phyloP scores from a whole-genome alignment of 2,113 vertebrate species.

The Caranx melampygus region DNA sequence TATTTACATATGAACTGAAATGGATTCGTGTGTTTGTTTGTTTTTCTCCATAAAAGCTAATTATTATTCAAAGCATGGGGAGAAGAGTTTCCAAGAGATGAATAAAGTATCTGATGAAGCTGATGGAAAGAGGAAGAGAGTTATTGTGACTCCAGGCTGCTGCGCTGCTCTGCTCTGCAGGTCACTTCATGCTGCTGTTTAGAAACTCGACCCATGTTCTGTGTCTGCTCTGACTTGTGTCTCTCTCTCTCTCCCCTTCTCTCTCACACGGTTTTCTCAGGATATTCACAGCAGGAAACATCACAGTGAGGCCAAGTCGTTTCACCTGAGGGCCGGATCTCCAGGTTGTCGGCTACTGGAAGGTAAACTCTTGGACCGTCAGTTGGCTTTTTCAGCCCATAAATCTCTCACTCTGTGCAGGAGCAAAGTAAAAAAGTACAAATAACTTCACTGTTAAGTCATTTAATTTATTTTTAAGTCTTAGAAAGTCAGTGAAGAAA shows the following conservation, averaged over 20 bases:
- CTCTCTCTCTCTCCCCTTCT: neutral
- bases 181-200: constrained; percentile 21
- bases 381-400: neutral
- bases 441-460: neutral
- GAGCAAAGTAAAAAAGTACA: neutral
- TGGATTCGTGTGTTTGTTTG: constrained; percentile 35
- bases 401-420: neutral
- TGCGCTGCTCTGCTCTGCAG: neutral
- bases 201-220: constrained; percentile 14
- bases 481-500: neutral
- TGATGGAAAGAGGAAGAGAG: constrained; percentile 8
- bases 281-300: neutral
- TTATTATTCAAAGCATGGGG: constrained; percentile 43
- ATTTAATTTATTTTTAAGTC: neutral
- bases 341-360: neutral
- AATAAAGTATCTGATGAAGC: constrained; percentile 58
- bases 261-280: neutral
- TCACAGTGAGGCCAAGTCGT: neutral
- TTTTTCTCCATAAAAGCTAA: constrained; percentile 25
- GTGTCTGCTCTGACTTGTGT: neutral
- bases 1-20: constrained; percentile 57
- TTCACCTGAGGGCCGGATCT: neutral
- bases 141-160: constrained; percentile 32
- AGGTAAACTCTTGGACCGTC: neutral
- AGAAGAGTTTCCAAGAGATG: constrained; percentile 32